Evolutionary conservation across 1,140 invertebrate species (phyloP).

Genomic region (Anastrepha ludens): DNA sequence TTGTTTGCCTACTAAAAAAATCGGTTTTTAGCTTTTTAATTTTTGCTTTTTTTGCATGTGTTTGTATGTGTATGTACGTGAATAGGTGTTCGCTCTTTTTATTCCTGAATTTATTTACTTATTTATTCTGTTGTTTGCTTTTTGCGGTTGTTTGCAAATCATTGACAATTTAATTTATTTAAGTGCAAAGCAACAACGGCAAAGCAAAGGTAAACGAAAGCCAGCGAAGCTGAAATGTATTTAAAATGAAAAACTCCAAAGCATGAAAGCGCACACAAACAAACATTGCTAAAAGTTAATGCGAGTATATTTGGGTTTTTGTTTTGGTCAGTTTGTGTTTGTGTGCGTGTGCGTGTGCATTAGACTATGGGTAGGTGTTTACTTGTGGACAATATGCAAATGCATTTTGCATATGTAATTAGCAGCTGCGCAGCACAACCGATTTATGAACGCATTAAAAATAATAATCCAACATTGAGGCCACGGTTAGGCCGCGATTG

Average conservation of each 20-base stretch:
- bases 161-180: constrained; percentile 55
- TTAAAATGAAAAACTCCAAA: background rate
- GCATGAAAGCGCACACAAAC: background rate
- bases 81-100: background rate
- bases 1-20: background rate
- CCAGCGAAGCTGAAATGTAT: constrained; percentile 40
- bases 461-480: background rate
- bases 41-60: background rate
- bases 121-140: constrained; percentile 30
- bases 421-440: constrained; percentile 4
- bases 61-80: background rate
- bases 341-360: background rate
- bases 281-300: background rate
- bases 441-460: constrained; percentile 37
- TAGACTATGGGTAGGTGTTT: background rate
- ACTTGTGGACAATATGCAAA: constrained; percentile 35
- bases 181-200: constrained; percentile 38
- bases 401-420: constrained; percentile 53
- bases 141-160: constrained; percentile 53
- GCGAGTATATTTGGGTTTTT: background rate
- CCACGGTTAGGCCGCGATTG: too few relatives aligned
- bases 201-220: constrained; percentile 48
- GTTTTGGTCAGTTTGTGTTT: background rate
- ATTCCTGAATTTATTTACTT: constrained; percentile 13
- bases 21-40: constrained; percentile 31